These are phyloP conservation scores for Paramisgurnus dabryanus DNA, from an alignment of 2,113 vertebrate genomes.

Conservation along the genomic window DNA sequence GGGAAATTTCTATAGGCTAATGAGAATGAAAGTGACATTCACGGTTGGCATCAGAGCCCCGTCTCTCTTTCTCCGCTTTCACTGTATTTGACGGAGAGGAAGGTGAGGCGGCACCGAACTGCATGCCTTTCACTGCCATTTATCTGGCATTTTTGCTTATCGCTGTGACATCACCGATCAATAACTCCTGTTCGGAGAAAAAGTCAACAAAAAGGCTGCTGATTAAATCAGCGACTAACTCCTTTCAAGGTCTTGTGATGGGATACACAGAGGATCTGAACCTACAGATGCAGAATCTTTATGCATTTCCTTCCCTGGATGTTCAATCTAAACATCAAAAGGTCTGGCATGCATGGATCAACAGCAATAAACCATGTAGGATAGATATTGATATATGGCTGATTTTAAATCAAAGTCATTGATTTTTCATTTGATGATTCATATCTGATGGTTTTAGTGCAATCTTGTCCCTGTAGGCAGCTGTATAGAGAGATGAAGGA, in stretches of 20 bases:
- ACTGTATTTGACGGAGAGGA: slow-evolving; percentile 50
- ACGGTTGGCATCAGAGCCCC: slow-evolving; percentile 39
- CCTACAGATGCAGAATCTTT: background rate
- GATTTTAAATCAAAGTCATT: background rate
- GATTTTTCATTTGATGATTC: slow-evolving; percentile 55
- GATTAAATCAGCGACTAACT: slow-evolving; percentile 43
- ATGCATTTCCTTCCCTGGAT: background rate
- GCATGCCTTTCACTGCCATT: slow-evolving; percentile 46
- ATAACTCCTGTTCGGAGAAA: slow-evolving; percentile 46
- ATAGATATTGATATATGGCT: background rate
- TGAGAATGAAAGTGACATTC: slow-evolving; percentile 66
- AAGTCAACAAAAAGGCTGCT: slow-evolving; percentile 51
- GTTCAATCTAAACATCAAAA: background rate
- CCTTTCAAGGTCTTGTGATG: slow-evolving; percentile 50
- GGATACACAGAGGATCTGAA: background rate
- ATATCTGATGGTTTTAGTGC: slow-evolving; percentile 62
- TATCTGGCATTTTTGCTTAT: slow-evolving; percentile 45
- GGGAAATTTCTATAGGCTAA: slow-evolving; percentile 66
- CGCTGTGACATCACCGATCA: slow-evolving; percentile 54
- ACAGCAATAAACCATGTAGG: background rate
- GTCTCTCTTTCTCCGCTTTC: background rate
- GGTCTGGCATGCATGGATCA: background rate
- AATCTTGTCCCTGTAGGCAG: slow-evolving; percentile 49
- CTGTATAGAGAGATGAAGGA: slow-evolving; percentile 49
- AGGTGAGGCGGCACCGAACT: slow-evolving; percentile 37